Base-by-base conservation (phyloP, 2,888 invertebrate species). In the Malthinus flaveolus region DNA sequence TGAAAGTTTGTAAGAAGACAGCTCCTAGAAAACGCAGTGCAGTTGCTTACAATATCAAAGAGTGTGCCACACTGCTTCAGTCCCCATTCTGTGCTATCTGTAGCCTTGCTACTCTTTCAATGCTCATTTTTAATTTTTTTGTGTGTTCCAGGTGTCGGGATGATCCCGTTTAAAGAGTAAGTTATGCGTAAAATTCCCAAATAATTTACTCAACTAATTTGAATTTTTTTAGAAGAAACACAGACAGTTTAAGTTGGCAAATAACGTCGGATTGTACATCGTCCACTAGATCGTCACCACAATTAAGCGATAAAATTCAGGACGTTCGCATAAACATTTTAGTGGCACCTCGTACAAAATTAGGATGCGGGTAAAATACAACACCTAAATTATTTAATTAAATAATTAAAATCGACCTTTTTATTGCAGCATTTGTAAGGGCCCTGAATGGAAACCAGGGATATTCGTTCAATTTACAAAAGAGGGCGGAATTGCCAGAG, bases 111-210 rank as follows among this genome's bases (percentile, higher is more conserved):
- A n/a, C n/a, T n/a, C n/a, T n/a, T n/a, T n/a, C n/a, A n/a, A n/a
- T n/a, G 34, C n/a, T n/a, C 3, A 34, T 49, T 3, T 35, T 7
- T 10, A 32, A 39, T 15, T 39, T 39, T 23, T 23, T 23, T 23
- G 23, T 23, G 2, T 23, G 73, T 87, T 88, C 65, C 85, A 93
- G 93, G 91, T 82, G 92, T 95, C 68, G 95, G 95, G 67, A 94
- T 95, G 92, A 84, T 96, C 74, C 95, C 95, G 59, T 87, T 93
- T 33, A 93, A 93, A 87, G 93, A 94, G 94, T 94, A 83, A 91
- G 94, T 90, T 75, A 9, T 61, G 5, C 23, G 23, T 23, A 2
- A 23, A 23, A 23, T 23, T 23, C 5, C 23, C 23, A 23, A 23
- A 23, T 5, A 23, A 23, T 23, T 23, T 5, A 23, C 23, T 23